Conservation (phyloP, 2,888 invertebrate species). For the Acanthoscelides obtectus region DNA sequence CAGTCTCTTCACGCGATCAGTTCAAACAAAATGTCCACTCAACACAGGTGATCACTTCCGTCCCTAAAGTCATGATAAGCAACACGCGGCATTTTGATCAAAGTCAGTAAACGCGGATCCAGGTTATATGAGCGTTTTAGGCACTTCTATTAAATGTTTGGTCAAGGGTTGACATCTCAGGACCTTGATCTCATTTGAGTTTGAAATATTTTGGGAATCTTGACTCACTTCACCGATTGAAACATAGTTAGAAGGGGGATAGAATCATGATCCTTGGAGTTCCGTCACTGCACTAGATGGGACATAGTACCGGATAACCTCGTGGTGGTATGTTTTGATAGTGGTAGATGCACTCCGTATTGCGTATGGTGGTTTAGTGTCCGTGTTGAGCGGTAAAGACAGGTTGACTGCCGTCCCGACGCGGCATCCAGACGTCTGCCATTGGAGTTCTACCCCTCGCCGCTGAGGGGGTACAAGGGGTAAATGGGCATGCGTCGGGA, state of each 20-base stretch:
- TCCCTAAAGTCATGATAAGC: neutral
- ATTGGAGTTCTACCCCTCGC: conserved; percentile 1
- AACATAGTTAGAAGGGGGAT: neutral
- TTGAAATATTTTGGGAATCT: neutral
- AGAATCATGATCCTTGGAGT: no score
- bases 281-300: neutral
- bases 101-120: neutral
- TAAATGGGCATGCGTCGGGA: neutral
- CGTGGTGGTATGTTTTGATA: neutral
- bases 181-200: neutral
- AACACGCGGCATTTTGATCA: neutral
- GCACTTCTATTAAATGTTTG: neutral
- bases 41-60: neutral
- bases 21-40: neutral
- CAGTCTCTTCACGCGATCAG: neutral
- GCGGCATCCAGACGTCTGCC: neutral
- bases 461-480: neutral
- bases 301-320: neutral
- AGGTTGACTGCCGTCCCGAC: neutral
- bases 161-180: neutral
- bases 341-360: neutral
- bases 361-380: neutral
- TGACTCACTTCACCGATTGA: neutral
- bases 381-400: neutral
- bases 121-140: neutral